Conservation (phyloP, 2,888 invertebrate species). For the Lycaena phlaeas region DNA sequence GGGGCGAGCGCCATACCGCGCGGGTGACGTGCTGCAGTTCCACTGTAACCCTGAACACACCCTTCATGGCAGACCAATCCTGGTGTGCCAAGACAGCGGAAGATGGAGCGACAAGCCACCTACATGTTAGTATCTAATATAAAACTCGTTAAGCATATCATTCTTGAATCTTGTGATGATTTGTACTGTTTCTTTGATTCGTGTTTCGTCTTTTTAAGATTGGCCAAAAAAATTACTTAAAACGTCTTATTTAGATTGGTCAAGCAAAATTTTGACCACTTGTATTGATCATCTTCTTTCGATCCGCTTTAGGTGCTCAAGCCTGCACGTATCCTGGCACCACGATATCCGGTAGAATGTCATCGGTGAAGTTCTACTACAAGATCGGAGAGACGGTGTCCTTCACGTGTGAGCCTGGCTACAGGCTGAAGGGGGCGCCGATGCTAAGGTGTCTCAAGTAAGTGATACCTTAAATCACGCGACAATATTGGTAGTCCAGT, state of each 20-base stretch:
- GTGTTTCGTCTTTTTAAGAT: no score
- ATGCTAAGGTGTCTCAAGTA: slow-evolving; percentile 81
- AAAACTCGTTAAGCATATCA: no score
- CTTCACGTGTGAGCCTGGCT: slow-evolving; percentile 86
- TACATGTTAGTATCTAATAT: slow-evolving; percentile 80
- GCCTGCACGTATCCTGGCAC: slow-evolving; percentile 92
- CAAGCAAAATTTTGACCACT: no score
- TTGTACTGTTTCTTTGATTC: no score
- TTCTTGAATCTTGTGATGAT: no score
- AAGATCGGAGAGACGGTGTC: slow-evolving; percentile 88
- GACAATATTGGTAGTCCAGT: no score
- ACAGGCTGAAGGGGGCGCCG: slow-evolving; percentile 81
- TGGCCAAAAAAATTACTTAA: no score
- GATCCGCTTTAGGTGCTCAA: slow-evolving; percentile 78
- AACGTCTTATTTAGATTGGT: no score
- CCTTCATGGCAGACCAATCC: slow-evolving; percentile 91
- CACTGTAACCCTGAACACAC: slow-evolving; percentile 91
- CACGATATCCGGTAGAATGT: slow-evolving; percentile 88
- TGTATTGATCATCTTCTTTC: no score
- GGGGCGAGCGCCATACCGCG: slow-evolving; percentile 83
- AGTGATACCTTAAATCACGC: no score
- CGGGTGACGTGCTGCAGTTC: slow-evolving; percentile 89
- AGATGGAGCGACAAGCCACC: slow-evolving; percentile 88
- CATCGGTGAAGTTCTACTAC: slow-evolving; percentile 90
- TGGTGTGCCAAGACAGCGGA: slow-evolving; percentile 90